Evolutionary conservation across 2,888 invertebrate genomes (phyloP), one percentile per base, ranked within the genome.

Genomic region (Autographa gamma): DNA sequence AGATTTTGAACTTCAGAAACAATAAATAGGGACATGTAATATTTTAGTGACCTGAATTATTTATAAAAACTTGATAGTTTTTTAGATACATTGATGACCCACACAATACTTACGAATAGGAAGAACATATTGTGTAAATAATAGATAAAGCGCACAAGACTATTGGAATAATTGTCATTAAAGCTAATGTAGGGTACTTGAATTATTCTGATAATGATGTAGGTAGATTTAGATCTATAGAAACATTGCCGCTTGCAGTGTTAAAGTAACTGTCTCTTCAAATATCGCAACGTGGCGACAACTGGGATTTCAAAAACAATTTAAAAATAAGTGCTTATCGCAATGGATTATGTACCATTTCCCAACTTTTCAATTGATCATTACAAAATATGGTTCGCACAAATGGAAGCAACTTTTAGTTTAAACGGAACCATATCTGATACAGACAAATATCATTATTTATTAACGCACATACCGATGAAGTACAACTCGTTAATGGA

Each of bases 371-470:
- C 75, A n/a, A 31, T 60, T 18, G 71, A 75, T 52, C 60, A 73
- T 38, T 14, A 62, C 8, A 9, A 69, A 1, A 38, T 80, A 58
- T 80, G 80, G 80, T 80, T 80, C 18, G 64, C 63, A n/a, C 77
- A 71, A 76, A 66, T 69, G 19, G 77, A 80, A 60, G 63, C 80
- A 14, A 66, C 73, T 1, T 80, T 80, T 48, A 6, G 31, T 25
- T 31, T 71, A 8, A 77, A 76, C 9, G 63, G 34, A 18, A 34
- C 73, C 19, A 2, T 25, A 60, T 48, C 71, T 11, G 73, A 77
- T n/a, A 32, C 38, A 3, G 73, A 80, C 2, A 80, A 75, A n/a
- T 80, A 75, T 43, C 34, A 69, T 60, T 68, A 63, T 48, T 2
- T 73, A 19, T 19, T 80, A 16, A 38, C 73, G 16, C 19, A 66